A percentile compares a stretch with the other conserved stretches of the same genome.
Conservation (phyloP, 2,797 vertebrate species). For the Parambassis ranga region DNA sequence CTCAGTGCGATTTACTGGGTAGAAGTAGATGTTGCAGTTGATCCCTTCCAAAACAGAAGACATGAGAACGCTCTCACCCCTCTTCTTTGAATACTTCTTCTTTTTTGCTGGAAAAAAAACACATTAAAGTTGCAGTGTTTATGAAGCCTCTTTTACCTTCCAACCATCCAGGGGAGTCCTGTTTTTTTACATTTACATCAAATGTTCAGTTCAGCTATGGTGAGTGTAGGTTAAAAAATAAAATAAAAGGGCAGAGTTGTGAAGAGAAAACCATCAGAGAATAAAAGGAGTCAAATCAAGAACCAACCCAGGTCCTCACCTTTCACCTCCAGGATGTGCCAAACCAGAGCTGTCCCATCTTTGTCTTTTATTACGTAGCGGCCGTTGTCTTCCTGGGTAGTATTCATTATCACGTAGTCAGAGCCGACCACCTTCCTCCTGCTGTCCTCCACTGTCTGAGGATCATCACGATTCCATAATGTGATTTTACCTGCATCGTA, state of each 20-base stretch:
- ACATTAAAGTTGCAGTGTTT: no score
- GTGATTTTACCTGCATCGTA: fast-evolving
- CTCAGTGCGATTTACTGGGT: fast-evolving
- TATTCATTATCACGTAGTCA: not conserved
- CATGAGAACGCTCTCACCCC: fast-evolving
- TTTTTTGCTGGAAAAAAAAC: conserved; percentile 3
- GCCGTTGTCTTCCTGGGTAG: conserved; percentile 38
- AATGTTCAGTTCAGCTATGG: no score
- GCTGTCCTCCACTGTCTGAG: fast-evolving
- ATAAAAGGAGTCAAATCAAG: no score
- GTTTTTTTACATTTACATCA: no score
- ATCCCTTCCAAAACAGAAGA: not conserved
- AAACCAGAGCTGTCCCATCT: fast-evolving
- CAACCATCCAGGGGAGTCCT: no score
- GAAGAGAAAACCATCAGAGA: not conserved
- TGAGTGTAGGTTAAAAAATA: no score
- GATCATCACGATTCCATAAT: conserved; percentile 6
- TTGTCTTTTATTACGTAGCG: not conserved
- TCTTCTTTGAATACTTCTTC: fast-evolving
- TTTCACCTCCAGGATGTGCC: not conserved
- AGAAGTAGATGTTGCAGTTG: conserved; percentile 41
- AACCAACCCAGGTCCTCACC: no score
- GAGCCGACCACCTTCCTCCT: fast-evolving
- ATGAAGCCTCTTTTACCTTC: no score
- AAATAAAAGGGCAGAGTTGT: no score